These are phyloP conservation scores for Agonum fuliginosum DNA, from an alignment of 2,888 invertebrate species.

Conservation along the genomic window DNA sequence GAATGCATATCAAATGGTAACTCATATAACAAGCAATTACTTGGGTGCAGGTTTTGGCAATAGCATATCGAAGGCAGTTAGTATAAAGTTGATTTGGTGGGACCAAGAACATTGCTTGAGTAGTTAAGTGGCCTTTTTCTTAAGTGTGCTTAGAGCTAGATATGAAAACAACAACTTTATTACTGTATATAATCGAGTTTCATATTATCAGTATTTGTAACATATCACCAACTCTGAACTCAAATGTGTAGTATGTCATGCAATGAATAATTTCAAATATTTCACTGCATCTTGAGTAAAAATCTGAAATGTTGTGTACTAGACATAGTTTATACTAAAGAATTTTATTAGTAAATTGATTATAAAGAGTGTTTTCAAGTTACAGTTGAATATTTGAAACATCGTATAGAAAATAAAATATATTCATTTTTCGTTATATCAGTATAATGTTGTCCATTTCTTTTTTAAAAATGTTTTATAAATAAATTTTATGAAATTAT, in stretches of 20 bases:
- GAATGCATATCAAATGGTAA: constrained; percentile 56
- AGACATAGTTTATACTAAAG: constrained; percentile 38
- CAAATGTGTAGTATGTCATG: constrained; percentile 45
- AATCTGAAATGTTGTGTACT: constrained; percentile 39
- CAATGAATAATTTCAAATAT: constrained; percentile 55
- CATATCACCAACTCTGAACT: constrained; percentile 49
- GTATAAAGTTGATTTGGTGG: constrained; percentile 45
- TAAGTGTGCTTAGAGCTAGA: constrained; percentile 61
- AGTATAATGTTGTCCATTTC: constrained; percentile 42
- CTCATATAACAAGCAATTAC: constrained; percentile 58
- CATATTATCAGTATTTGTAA: constrained; percentile 59
- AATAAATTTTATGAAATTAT: constrained; percentile 52
- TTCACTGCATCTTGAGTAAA: constrained; percentile 44
- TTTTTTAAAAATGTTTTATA: constrained; percentile 57
- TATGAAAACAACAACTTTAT: constrained; percentile 49
- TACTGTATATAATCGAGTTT: constrained; percentile 56
- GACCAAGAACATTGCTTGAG: constrained; percentile 60
- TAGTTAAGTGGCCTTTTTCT: constrained; percentile 60
- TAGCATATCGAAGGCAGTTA: constrained; percentile 11
- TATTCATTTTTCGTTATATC: constrained; percentile 37
- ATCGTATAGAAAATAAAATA: constrained; percentile 22
- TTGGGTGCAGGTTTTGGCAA: constrained; percentile 44
- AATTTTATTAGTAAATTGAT: constrained; percentile 19
- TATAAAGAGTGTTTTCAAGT: constrained; percentile 42
- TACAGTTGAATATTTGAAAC: constrained; percentile 56